Base-by-base conservation (phyloP, 2,113 vertebrate genomes). In the Speoplatyrhinus poulsoni region DNA sequence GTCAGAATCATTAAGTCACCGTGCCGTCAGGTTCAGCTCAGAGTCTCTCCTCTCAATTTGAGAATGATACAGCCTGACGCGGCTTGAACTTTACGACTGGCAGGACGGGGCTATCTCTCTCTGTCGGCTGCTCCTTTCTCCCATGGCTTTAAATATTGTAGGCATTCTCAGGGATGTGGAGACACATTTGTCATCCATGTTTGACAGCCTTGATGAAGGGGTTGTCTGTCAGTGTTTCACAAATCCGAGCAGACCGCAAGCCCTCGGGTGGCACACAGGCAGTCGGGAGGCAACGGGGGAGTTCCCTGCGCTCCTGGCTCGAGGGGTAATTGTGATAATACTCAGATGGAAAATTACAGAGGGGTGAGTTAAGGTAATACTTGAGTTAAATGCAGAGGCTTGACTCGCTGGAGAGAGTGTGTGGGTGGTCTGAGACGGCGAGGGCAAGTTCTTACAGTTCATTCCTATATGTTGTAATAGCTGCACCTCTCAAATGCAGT, bases 151-250 rank as follows among this genome's bases (percentile, higher is more conserved):
- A 88, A 91, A 92, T 87, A 87, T 87, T 84, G 76, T 80, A 85
- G 83, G 86, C 84, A 86, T 88, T 79, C 79, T 82, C 72, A 80
- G 86, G 83, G 83, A 87, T 86, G 90, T 75, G 82, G 89, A 86
- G 89, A 86, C 65, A 55, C 89, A 90, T 92, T 92, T 88, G 90
- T 92, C 90, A 91, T 89, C 80, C 70, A 57, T 80, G 84, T 89
- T 91, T 92, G 90, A 90, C 90, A 89, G 88, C 78, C 80, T 87
- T 91, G 88, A 92, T 92, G 85, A 91, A 91, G 90, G 87, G 86
- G 79, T 87, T 80, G 88, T 91, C 84, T 89, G 84, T 88, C 81
- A 80, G 80, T 88, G 82, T 87, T 85, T 83, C 82, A 81, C 87
- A 87, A 89, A 91, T 89, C 82, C 83, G 10, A 86, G 55, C 87